These are phyloP conservation scores for Muscidifurax raptorellus DNA, from an alignment of 1,140 invertebrate species.

Conservation along the genomic window DNA sequence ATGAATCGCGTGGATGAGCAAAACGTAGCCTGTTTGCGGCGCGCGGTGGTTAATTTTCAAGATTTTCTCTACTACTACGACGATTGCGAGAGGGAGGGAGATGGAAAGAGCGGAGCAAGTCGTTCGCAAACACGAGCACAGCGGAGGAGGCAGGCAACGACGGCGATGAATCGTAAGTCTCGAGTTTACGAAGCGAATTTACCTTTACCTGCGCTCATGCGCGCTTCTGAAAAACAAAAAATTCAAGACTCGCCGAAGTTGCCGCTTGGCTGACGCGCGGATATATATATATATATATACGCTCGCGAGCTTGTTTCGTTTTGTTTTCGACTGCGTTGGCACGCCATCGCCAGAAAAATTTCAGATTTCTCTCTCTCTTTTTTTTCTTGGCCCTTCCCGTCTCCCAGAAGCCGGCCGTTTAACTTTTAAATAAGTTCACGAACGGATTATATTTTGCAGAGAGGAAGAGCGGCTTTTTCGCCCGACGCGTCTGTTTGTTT, in stretches of 20 bases:
- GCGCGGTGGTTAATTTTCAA: conserved; percentile 1
- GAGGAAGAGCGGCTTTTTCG: not conserved
- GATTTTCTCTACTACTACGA: not conserved
- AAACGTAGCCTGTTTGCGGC: not conserved
- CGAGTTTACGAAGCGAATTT: conserved; percentile 29
- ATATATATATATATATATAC: not conserved
- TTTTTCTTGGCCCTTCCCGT: not conserved
- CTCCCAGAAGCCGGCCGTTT: not conserved
- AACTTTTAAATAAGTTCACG: conserved; percentile 42
- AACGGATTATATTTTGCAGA: not conserved
- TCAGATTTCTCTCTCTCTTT: not conserved
- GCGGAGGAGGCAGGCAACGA: not conserved
- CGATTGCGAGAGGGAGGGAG: not conserved
- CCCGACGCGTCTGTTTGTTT: not conserved
- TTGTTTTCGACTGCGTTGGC: not conserved
- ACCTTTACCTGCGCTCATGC: not conserved
- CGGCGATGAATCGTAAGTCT: conserved; percentile 12
- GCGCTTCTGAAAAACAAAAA: not conserved
- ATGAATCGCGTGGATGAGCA: conserved; percentile 38
- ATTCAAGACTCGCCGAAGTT: not conserved
- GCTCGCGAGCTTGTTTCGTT: conserved; percentile 11
- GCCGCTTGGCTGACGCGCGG: not conserved
- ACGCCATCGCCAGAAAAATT: conserved; percentile 6
- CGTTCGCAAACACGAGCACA: not conserved
- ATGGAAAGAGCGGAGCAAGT: not conserved